phyloP scores from a whole-genome alignment of 2,888 invertebrate genomes.

The Caradrina kadenii region DNA sequence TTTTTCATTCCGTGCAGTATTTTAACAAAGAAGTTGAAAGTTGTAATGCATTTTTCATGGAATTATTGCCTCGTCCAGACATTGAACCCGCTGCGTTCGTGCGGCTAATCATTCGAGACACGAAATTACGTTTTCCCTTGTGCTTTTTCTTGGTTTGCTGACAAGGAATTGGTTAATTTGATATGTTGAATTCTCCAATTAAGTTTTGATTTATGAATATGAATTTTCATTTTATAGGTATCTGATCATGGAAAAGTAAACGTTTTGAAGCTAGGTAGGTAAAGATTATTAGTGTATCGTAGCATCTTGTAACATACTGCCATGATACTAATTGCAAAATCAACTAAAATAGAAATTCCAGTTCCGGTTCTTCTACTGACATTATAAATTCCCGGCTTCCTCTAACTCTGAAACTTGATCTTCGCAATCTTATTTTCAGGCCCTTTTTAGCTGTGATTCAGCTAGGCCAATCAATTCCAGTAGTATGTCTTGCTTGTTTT shows the following conservation, averaged over 20 bases:
- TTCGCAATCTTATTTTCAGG: conserved; percentile 40
- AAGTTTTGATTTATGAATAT: conserved; percentile 31
- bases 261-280: not conserved
- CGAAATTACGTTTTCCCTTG: conserved; percentile 32
- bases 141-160: conserved; percentile 30
- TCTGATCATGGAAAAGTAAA: not conserved
- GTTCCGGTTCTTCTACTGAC: conserved; percentile 11
- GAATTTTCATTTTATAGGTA: conserved; percentile 8
- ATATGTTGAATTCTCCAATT: conserved; percentile 26
- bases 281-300: not conserved
- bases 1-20: conserved; percentile 56
- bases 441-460: conserved; percentile 36
- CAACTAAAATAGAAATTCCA: conserved; percentile 33
- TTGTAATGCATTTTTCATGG: conserved; percentile 61
- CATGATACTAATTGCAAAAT: not conserved
- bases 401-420: conserved; percentile 48
- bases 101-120: conserved; percentile 60
- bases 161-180: conserved; percentile 42
- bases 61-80: conserved; percentile 59
- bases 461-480: conserved; percentile 13
- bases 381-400: conserved; percentile 46
- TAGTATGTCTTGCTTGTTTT: conserved; percentile 5
- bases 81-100: conserved; percentile 63
- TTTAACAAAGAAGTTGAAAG: conserved; percentile 50
- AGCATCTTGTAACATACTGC: not conserved